Conservation (phyloP, 2,797 vertebrate species). For the Streptopelia turtur region DNA sequence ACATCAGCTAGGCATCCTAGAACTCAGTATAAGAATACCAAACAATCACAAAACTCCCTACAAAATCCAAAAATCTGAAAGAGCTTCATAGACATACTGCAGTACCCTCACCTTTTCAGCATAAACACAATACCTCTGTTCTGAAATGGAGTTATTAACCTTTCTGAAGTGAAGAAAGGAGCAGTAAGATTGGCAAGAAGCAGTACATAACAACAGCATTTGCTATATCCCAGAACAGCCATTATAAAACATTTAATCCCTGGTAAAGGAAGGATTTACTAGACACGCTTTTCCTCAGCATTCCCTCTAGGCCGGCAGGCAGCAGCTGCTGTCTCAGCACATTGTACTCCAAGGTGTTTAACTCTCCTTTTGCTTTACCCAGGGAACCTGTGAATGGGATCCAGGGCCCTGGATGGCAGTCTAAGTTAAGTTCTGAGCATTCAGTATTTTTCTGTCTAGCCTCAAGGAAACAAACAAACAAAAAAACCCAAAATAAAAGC, state of each 20-base stretch:
- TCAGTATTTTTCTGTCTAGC: background rate
- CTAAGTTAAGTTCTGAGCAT: background rate
- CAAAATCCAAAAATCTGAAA: background rate
- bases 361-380: background rate
- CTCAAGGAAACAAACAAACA: background rate
- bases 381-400: background rate
- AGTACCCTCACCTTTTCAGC: background rate
- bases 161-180: background rate
- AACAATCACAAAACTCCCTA: too few species aligned
- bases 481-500: background rate
- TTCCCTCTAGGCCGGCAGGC: background rate
- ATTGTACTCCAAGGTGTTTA: background rate
- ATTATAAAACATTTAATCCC: background rate
- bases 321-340: background rate
- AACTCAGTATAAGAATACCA: background rate
- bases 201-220: background rate
- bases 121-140: background rate
- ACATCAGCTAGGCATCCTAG: background rate
- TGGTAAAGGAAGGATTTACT: background rate
- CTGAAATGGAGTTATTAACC: background rate
- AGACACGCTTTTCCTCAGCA: background rate
- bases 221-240: background rate
- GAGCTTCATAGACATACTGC: background rate
- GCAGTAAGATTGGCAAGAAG: background rate
- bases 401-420: background rate